Evolutionary conservation across 1,140 invertebrate genomes (phyloP).

Genomic region (Bicyclus anynana): DNA sequence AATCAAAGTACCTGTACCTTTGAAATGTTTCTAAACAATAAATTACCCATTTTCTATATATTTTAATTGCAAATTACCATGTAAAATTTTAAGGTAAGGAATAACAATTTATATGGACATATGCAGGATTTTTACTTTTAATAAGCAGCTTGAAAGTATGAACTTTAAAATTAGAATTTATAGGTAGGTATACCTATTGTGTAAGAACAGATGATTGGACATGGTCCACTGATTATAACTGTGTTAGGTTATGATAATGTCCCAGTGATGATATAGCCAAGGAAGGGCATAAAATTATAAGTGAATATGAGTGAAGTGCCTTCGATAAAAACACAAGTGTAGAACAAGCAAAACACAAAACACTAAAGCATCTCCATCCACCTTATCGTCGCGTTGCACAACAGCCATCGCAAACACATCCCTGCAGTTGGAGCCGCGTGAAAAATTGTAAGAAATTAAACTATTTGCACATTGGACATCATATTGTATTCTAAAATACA

Average conservation of each 20-base stretch:
- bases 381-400: conserved; percentile 75
- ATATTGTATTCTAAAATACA: conserved; percentile 37
- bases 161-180: too few relatives aligned
- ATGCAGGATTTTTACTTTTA: too few relatives aligned
- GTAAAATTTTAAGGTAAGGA: too few relatives aligned
- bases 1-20: too few relatives aligned
- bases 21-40: too few relatives aligned
- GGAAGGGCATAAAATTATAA: neutral
- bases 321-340: conserved; percentile 11
- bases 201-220: conserved; percentile 11
- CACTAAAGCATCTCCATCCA: conserved; percentile 45
- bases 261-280: neutral
- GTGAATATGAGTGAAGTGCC: neutral
- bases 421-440: conserved; percentile 59
- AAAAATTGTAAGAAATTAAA: conserved; percentile 42
- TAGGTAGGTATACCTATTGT: too few relatives aligned
- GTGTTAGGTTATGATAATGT: conserved; percentile 13
- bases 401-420: conserved; percentile 54
- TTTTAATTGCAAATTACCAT: too few relatives aligned
- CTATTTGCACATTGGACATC: conserved; percentile 37
- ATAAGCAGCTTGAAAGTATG: too few relatives aligned
- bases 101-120: too few relatives aligned
- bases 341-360: conserved; percentile 31
- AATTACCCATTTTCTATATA: too few relatives aligned
- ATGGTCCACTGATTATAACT: neutral